phyloP scores from a whole-genome alignment of 2,888 invertebrate species.

The Barypeithes pellucidus region DNA sequence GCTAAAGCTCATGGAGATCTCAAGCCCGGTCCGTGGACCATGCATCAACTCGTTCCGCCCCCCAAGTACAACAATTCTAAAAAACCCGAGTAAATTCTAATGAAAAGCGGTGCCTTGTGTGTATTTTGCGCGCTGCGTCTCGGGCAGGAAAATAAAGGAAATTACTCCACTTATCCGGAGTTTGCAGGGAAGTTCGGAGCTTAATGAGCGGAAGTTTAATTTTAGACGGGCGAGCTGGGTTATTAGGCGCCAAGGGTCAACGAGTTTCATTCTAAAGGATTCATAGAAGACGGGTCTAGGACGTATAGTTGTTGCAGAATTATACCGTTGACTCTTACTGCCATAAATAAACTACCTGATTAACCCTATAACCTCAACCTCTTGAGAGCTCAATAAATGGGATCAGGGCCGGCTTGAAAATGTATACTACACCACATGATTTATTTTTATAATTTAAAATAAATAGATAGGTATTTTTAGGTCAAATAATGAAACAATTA shows the following conservation, averaged over 20 bases:
- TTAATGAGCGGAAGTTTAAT: constrained; percentile 54
- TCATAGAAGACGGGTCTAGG: background rate
- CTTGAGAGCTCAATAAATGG: too few relatives aligned
- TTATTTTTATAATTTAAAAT: too few relatives aligned
- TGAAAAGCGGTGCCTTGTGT: constrained; percentile 13
- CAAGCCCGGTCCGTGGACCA: background rate
- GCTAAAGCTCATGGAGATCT: background rate
- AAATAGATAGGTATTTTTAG: too few relatives aligned
- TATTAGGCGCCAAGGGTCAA: constrained; percentile 32
- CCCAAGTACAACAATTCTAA: background rate
- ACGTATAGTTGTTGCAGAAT: too few relatives aligned
- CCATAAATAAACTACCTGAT: too few relatives aligned
- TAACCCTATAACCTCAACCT: too few relatives aligned
- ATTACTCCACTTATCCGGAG: constrained; percentile 51
- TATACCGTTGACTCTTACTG: too few relatives aligned
- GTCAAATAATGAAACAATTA: too few relatives aligned
- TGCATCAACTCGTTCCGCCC: background rate
- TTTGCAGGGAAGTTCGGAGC: constrained; percentile 45
- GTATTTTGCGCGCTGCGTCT: constrained; percentile 11
- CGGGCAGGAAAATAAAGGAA: constrained; percentile 49
- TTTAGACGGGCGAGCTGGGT: constrained; percentile 43
- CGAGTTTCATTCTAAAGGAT: constrained; percentile 29
- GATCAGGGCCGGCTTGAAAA: too few relatives aligned
- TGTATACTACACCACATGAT: too few relatives aligned
- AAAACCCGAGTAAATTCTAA: constrained; percentile 7